Evolutionary conservation across 2,797 vertebrate species (phyloP).

Genomic region (Artibeus lituratus): DNA sequence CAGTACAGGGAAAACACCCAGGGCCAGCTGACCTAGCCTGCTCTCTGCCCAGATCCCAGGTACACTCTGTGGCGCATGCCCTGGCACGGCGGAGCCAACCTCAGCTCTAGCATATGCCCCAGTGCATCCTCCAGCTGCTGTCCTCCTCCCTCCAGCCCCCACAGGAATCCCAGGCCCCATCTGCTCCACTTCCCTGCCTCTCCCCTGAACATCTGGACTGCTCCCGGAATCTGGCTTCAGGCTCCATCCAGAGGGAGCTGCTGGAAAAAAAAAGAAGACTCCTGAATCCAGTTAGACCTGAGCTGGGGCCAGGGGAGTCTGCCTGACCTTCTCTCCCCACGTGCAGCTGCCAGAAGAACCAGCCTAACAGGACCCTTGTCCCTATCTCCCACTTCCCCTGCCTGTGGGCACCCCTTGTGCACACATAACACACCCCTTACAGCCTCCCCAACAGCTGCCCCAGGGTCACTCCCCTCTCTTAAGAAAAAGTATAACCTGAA

Average conservation of each 20-base stretch:
- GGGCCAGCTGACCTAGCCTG: neutral
- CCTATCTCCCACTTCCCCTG: neutral
- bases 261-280: constrained; percentile 36
- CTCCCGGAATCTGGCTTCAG: constrained; percentile 63
- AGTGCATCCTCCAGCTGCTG: constrained; percentile 47
- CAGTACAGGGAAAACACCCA: neutral
- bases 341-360: constrained; percentile 24
- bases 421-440: neutral
- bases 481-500: neutral
- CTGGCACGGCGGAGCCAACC: neutral
- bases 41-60: neutral
- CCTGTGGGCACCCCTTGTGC: neutral
- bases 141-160: neutral
- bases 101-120: constrained; percentile 22
- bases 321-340: neutral
- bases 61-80: neutral
- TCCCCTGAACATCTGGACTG: constrained; percentile 68
- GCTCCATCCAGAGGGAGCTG: constrained; percentile 52
- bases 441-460: neutral
- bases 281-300: constrained; percentile 52
- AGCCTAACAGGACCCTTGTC: neutral
- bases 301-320: constrained; percentile 30
- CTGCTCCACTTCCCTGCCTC: constrained; percentile 58
- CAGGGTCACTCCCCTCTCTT: neutral
- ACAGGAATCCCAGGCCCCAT: constrained; percentile 62